phyloP scores from a whole-genome alignment of 2,888 invertebrate species.

The Tupiocoris notatus region DNA sequence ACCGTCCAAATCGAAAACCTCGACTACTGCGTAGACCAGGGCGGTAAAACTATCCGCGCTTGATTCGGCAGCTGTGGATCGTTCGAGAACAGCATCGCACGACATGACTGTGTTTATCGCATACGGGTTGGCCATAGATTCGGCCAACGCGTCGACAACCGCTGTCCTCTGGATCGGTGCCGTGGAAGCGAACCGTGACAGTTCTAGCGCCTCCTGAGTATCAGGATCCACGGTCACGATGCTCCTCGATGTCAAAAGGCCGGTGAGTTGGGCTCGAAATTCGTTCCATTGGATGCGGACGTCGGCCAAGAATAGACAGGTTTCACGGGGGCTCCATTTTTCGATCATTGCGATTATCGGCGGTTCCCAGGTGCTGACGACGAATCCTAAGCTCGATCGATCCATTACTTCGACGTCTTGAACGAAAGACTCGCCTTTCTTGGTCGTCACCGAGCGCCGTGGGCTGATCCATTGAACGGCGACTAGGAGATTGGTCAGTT shows the following conservation, averaged over 20 bases:
- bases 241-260: conserved; percentile 58
- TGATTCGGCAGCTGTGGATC: conserved; percentile 49
- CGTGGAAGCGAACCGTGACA: conserved; percentile 58
- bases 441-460: background rate
- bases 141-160: conserved; percentile 50
- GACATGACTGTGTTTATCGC: conserved; percentile 62
- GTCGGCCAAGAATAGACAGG: conserved; percentile 68
- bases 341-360: conserved; percentile 68
- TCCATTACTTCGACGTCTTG: conserved; percentile 64
- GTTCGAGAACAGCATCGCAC: conserved; percentile 55
- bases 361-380: conserved; percentile 66
- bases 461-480: conserved; percentile 60
- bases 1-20: conserved; percentile 71
- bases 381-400: conserved; percentile 62
- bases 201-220: conserved; percentile 61
- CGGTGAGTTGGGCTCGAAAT: conserved; percentile 56
- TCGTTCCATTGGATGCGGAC: conserved; percentile 59
- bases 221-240: conserved; percentile 74
- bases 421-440: conserved; percentile 55
- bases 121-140: conserved; percentile 52
- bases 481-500: conserved; percentile 66
- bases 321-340: conserved; percentile 67
- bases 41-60: conserved; percentile 66
- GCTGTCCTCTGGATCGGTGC: conserved; percentile 53
- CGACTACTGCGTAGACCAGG: conserved; percentile 65